Conservation (phyloP, 2,113 vertebrate genomes). For the Calyptomena viridis region DNA sequence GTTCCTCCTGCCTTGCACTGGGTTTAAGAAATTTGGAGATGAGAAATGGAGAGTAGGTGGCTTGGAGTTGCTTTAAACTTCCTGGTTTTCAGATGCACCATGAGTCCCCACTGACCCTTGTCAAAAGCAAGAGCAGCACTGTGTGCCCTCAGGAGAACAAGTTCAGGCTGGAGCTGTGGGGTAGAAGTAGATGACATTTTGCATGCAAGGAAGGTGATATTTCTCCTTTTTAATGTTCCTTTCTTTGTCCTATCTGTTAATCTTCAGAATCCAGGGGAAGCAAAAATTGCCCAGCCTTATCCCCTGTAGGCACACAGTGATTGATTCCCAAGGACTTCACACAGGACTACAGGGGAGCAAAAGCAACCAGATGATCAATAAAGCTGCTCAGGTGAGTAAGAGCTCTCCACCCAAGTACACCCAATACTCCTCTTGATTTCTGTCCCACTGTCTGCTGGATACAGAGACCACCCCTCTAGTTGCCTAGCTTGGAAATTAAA, state of each 20-base stretch:
- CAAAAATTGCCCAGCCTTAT: not conserved
- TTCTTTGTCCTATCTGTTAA: not conserved
- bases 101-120: not conserved
- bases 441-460: not conserved
- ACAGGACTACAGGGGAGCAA: not conserved
- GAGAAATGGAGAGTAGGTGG: not conserved
- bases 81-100: rapidly evolving
- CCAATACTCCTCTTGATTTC: not conserved
- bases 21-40: not conserved
- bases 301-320: not conserved
- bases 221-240: not conserved
- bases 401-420: not conserved
- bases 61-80: not conserved
- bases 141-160: not conserved
- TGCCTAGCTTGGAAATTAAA: not conserved
- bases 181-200: not conserved
- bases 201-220: not conserved
- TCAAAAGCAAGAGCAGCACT: not conserved
- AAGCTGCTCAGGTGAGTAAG: not conserved
- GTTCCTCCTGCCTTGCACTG: not conserved
- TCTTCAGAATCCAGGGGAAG: not conserved
- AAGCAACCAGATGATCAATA: not conserved
- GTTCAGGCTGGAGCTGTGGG: not conserved
- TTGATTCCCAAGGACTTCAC: not conserved
- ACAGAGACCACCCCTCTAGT: not conserved